Conservation (phyloP, 2,888 invertebrate species). For the Trichopoda pennipes region DNA sequence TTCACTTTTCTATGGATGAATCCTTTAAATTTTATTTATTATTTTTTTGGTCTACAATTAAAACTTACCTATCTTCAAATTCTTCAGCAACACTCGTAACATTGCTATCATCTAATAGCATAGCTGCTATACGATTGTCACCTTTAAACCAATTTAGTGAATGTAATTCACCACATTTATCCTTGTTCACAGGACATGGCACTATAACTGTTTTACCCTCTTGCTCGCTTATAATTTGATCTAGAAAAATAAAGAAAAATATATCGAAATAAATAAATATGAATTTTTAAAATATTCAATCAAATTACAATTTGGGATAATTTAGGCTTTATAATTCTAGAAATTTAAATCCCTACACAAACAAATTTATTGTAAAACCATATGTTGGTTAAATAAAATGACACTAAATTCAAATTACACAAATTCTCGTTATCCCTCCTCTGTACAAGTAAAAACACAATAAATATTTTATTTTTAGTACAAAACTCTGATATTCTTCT, state of each 20-base stretch:
- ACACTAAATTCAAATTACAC: slow-evolving; percentile 21
- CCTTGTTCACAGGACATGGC: slow-evolving; percentile 86
- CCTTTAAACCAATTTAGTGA: slow-evolving; percentile 91
- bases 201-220: slow-evolving; percentile 83
- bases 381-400: slow-evolving; percentile 9
- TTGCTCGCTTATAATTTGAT: slow-evolving; percentile 78
- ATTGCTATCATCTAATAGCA: slow-evolving; percentile 80
- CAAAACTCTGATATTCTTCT: neutral
- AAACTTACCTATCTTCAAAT: slow-evolving; percentile 78
- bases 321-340: neutral
- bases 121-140: slow-evolving; percentile 80
- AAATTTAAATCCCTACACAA: slow-evolving; percentile 33
- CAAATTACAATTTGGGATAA: neutral
- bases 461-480: neutral
- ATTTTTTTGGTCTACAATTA: neutral
- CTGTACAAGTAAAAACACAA: neutral
- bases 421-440: neutral
- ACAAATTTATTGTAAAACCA: slow-evolving; percentile 34
- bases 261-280: slow-evolving; percentile 21
- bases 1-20: no score
- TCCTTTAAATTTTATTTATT: neutral
- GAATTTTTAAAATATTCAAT: neutral
- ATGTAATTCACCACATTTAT: slow-evolving; percentile 87
- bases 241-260: slow-evolving; percentile 71
- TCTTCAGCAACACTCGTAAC: slow-evolving; percentile 79